These are phyloP conservation scores for Drosophila tropicalis DNA, from an alignment of 1,140 invertebrate genomes.

Conservation along the genomic window DNA sequence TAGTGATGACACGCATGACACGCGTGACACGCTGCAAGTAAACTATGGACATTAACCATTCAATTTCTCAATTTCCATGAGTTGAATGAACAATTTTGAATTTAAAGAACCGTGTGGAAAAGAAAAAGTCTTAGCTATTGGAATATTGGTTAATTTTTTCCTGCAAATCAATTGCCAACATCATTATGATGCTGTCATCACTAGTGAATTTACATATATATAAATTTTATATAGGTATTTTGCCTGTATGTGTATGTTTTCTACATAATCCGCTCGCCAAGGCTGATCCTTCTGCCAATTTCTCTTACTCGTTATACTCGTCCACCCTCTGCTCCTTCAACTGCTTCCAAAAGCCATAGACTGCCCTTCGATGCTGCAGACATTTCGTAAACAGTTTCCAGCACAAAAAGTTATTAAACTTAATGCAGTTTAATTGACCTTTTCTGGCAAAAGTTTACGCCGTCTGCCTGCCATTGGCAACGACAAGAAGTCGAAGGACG, in stretches of 20 bases:
- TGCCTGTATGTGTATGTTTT: conserved; percentile 52
- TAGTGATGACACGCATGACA: conserved; percentile 5
- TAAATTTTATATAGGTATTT: conserved; percentile 11
- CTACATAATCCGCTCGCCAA: conserved; percentile 72
- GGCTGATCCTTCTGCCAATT: conserved; percentile 34
- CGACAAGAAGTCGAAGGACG: conserved; percentile 16
- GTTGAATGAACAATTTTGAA: too few species aligned
- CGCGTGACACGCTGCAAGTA: background rate
- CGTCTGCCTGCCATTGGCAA: conserved; percentile 74
- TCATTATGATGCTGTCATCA: background rate
- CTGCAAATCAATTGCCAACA: background rate
- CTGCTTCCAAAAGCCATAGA: conserved; percentile 18
- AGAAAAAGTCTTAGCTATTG: too few species aligned
- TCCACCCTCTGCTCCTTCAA: conserved; percentile 28
- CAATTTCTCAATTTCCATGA: too few species aligned
- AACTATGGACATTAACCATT: too few species aligned
- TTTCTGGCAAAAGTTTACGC: conserved; percentile 70
- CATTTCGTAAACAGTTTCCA: conserved; percentile 60
- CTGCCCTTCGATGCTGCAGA: conserved; percentile 44
- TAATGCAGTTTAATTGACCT: conserved; percentile 81
- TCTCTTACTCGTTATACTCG: background rate
- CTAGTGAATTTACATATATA: background rate
- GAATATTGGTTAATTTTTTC: too few species aligned
- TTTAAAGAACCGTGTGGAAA: too few species aligned
- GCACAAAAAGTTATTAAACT: conserved; percentile 76